These are phyloP conservation scores for Lordiphosa stackelbergi DNA, from an alignment of 1,140 invertebrate species.

Conservation along the genomic window DNA sequence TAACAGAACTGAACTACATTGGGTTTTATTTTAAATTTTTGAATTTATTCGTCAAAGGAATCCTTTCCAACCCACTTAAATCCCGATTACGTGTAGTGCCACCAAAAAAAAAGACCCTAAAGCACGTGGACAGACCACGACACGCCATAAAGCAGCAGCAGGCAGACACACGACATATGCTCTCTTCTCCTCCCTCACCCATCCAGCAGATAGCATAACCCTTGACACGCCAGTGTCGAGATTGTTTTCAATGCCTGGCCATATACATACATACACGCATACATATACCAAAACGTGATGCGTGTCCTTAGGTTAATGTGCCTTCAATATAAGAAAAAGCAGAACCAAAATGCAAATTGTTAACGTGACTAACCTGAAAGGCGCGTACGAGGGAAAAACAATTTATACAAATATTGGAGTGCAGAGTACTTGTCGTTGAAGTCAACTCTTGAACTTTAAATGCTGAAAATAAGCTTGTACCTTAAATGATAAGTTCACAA, in stretches of 20 bases:
- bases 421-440: constrained; percentile 3
- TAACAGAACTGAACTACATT: neutral
- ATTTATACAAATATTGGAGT: constrained; percentile 35
- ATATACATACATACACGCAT: constrained; percentile 2
- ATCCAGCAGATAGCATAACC: constrained; percentile 32
- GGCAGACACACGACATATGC: constrained; percentile 27
- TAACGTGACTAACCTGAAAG: constrained; percentile 54
- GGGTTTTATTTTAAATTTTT: neutral
- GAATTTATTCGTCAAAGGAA: neutral
- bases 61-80: constrained; percentile 27
- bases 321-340: constrained; percentile 43
- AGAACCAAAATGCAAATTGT: constrained; percentile 55
- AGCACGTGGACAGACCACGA: constrained; percentile 47
- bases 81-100: constrained; percentile 51
- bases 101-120: constrained; percentile 24
- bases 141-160: constrained; percentile 54
- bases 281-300: constrained; percentile 39
- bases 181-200: constrained; percentile 1
- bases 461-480: neutral
- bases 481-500: too few relatives aligned
- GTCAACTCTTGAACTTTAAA: constrained; percentile 10
- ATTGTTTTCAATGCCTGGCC: constrained; percentile 52
- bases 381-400: constrained; percentile 29
- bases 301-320: constrained; percentile 58
- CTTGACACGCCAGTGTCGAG: constrained; percentile 51